Evolutionary conservation across 1,140 invertebrate genomes (phyloP).

Genomic region (Tetramorium parvispinum): DNA sequence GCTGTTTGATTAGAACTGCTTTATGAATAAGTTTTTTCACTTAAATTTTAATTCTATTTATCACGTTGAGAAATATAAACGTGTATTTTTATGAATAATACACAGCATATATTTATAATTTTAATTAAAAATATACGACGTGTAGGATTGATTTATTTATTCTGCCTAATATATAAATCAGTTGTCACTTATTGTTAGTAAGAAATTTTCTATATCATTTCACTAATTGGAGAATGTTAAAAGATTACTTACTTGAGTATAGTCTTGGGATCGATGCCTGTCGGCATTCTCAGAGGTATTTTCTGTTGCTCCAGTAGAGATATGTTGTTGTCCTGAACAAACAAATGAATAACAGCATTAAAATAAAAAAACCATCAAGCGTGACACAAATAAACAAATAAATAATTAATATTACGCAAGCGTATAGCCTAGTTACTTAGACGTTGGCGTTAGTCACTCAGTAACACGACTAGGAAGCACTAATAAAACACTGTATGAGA

Average conservation of each 20-base stretch:
- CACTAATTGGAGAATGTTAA: neutral
- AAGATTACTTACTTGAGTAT: conserved; percentile 89
- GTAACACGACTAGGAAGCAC: conserved; percentile 33
- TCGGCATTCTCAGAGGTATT: conserved; percentile 86
- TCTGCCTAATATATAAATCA: neutral
- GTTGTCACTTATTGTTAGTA: neutral
- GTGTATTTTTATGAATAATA: neutral
- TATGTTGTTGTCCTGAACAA: conserved; percentile 85
- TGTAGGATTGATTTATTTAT: neutral
- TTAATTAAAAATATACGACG: neutral
- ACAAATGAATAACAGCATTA: conserved; percentile 38
- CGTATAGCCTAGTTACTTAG: conserved; percentile 46
- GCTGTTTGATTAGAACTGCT: neutral
- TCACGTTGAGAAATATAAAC: neutral
- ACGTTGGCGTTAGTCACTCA: conserved; percentile 49
- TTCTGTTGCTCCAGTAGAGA: conserved; percentile 85
- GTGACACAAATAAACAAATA: neutral
- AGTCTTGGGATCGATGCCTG: conserved; percentile 88
- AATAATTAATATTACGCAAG: conserved; percentile 41
- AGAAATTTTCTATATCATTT: neutral
- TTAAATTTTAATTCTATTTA: conserved; percentile 6
- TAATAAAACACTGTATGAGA: conserved; percentile 25
- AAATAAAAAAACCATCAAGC: conserved; percentile 1
- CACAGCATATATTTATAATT: neutral
- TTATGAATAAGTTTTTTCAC: neutral